Evolutionary conservation across 2,888 invertebrate species (phyloP).

Genomic region (Chymomyza fuscimana): DNA sequence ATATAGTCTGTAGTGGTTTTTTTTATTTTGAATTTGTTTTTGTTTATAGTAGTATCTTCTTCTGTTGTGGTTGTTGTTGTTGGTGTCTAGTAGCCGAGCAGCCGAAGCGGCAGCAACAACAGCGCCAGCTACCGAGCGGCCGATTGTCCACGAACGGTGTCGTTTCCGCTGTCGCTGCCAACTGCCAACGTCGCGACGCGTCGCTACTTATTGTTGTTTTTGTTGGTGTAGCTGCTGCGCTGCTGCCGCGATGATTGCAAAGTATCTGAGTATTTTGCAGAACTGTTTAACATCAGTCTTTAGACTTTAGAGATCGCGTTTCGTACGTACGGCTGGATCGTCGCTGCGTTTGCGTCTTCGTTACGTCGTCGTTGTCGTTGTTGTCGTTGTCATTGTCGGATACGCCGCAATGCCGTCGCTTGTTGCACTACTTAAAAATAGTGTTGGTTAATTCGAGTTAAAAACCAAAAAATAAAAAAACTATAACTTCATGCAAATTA

Average conservation of each 20-base stretch:
- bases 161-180: constrained; percentile 4
- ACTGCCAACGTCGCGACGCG: not conserved
- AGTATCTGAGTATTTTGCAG: constrained; percentile 76
- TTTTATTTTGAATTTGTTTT: not conserved
- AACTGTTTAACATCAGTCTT: constrained; percentile 78
- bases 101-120: constrained; percentile 47
- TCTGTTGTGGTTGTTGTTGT: constrained; percentile 34
- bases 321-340: constrained; percentile 59
- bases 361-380: constrained; percentile 21
- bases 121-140: constrained; percentile 28
- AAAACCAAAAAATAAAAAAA: not conserved
- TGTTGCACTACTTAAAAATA: not conserved
- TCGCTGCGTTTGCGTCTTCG: constrained; percentile 26
- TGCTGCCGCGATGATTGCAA: constrained; percentile 58
- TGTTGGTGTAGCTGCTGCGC: constrained; percentile 13
- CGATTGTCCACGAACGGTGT: constrained; percentile 8
- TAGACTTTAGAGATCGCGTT: constrained; percentile 77
- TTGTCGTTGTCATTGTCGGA: constrained; percentile 4
- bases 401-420: constrained; percentile 29
- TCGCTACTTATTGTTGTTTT: too few relatives aligned
- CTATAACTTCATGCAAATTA: not conserved
- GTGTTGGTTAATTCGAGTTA: not conserved
- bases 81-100: constrained; percentile 45
- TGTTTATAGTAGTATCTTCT: constrained; percentile 57
- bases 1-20: constrained; percentile 25